Base-by-base conservation (phyloP, 2,797 vertebrate genomes). In the Chanos chanos region DNA sequence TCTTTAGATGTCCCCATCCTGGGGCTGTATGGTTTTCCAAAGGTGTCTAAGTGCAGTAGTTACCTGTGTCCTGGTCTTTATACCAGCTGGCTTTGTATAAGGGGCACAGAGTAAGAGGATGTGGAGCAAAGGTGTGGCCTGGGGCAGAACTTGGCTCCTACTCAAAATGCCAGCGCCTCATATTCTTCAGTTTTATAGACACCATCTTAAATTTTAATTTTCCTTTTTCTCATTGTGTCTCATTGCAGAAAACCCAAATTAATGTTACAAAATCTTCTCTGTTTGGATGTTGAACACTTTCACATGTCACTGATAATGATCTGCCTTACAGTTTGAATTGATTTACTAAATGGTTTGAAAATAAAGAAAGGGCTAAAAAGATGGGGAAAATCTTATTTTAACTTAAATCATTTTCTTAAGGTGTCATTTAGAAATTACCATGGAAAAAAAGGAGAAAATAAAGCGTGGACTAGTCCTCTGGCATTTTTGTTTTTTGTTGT, bases 91-190 rank as follows among this genome's bases (percentile, higher is more conserved):
- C 30, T 34, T 19, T 50, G 57, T 64, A 65, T 65, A 44, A 45
- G 75, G 54, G 50, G 71, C 60, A 64, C 71, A 80, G 77, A 73
- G n/a, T n/a, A n/a, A n/a, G 75, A 69, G 72, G 65, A 54, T n/a
- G 16, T 39, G 16, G 33, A 21, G 10, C 7, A 6, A 54, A 66
- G 62, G 57, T 55, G 65, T 50, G 50, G 65, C 50, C 16, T 19
- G 60, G 68, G 71, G 75, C 55, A 56, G 65, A 70, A 31, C 54
- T 10, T 69, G 58, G 66, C 34, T 39, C 39, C 50, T 18, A 58
- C 31, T 50, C 67, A 66, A 58, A 39, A 48, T 34, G 2, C 39
- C 37, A 21, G 7, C 16, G 33, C 7, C 31, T 8, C 18, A 10
- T 25, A 30, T 28, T 65, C 36, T 22, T 39, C 36, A 40, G 10